Evolutionary conservation across 2,797 vertebrate genomes (phyloP).

Genomic region (Liparis tanakae): DNA sequence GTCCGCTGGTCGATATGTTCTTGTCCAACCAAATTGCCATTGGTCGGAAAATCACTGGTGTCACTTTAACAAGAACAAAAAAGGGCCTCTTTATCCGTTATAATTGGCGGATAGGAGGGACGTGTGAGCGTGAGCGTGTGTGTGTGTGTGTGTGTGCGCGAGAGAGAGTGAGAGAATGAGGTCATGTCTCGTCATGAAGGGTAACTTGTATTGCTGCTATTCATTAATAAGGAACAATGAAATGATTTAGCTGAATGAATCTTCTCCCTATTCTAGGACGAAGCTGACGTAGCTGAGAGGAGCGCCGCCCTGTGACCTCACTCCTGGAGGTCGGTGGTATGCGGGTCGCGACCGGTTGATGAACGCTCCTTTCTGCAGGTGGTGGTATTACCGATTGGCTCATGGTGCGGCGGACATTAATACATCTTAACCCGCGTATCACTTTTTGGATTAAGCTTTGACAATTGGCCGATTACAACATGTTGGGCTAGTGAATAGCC

Average conservation of each 20-base stretch:
- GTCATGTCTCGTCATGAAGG: not conserved
- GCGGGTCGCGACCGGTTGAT: not conserved
- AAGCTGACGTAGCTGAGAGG: not conserved
- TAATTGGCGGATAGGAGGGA: not conserved
- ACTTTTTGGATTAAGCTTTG: too few relatives aligned
- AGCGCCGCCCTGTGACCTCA: not conserved
- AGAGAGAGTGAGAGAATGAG: not conserved
- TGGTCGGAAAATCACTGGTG: not conserved
- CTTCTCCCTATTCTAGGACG: not conserved
- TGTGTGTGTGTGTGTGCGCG: not conserved
- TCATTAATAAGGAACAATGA: not conserved
- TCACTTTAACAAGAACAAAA: not conserved
- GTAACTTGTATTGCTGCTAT: not conserved
- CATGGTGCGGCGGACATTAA: too few relatives aligned
- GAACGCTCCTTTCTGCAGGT: too few relatives aligned
- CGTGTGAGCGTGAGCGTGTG: not conserved
- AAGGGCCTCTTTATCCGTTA: not conserved
- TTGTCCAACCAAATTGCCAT: not conserved
- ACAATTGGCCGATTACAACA: too few relatives aligned
- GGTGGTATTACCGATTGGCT: too few relatives aligned
- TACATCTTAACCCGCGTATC: too few relatives aligned
- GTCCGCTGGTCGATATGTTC: not conserved
- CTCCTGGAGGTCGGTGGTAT: not conserved
- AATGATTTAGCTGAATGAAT: not conserved
- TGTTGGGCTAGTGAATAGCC: too few relatives aligned